Conservation (phyloP, 2,888 invertebrate species). For the Tethea ocularis region DNA sequence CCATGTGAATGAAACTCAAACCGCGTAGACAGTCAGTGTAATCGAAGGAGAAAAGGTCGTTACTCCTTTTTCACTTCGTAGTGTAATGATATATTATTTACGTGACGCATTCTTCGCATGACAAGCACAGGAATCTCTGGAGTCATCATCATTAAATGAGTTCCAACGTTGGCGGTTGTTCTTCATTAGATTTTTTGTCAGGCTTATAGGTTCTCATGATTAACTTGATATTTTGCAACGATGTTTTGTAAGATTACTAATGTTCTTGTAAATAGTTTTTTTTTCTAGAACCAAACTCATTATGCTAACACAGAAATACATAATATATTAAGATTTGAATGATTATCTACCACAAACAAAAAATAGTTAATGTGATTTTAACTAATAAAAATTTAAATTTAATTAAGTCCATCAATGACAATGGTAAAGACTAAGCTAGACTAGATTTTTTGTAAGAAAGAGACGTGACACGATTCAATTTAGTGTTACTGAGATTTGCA, state of each 20-base stretch:
- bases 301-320: no score
- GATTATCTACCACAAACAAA: no score
- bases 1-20: constrained; percentile 27
- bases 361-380: no score
- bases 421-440: no score
- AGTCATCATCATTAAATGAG: constrained; percentile 68
- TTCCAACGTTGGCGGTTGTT: constrained; percentile 39
- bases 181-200: constrained; percentile 52
- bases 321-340: no score
- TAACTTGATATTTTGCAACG: constrained; percentile 24
- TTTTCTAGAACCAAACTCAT: not conserved
- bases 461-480: no score
- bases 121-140: constrained; percentile 53
- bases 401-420: no score
- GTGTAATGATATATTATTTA: constrained; percentile 67
- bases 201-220: constrained; percentile 39
- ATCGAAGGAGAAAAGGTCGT: constrained; percentile 41
- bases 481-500: no score
- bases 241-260: not conserved
- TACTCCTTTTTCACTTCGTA: constrained; percentile 51
- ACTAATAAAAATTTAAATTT: no score
- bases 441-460: no score
- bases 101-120: constrained; percentile 66
- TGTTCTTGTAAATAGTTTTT: not conserved
- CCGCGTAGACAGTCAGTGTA: constrained; percentile 36